Evolutionary conservation across 2,113 vertebrate species (phyloP).

Genomic region (Nematolebias whitei): DNA sequence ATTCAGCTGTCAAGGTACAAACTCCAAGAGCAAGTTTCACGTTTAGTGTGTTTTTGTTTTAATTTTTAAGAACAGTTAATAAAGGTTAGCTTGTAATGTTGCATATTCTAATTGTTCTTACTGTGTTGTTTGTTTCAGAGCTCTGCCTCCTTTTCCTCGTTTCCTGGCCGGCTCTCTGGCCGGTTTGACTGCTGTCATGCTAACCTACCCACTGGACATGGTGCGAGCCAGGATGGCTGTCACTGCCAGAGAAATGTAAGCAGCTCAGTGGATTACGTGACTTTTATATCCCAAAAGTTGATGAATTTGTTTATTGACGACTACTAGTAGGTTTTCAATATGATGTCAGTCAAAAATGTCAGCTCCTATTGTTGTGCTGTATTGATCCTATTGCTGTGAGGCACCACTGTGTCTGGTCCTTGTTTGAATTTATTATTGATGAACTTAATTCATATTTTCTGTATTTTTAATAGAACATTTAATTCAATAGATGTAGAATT

Average conservation of each 20-base stretch:
- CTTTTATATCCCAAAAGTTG: no score
- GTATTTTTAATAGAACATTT: no score
- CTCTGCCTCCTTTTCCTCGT: constrained; percentile 89
- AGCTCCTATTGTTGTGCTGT: neutral
- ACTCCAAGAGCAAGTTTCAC: no score
- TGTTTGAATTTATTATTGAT: neutral
- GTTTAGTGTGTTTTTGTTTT: no score
- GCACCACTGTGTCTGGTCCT: no score
- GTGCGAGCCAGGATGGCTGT: constrained; percentile 98
- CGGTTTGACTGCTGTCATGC: constrained; percentile 89
- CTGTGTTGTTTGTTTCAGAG: constrained; percentile 74
- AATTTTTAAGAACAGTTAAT: no score
- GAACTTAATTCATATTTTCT: no score
- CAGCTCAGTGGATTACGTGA: no score
- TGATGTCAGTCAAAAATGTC: neutral
- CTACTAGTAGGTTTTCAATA: neutral
- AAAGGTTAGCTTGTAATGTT: neutral
- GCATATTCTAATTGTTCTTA: neutral
- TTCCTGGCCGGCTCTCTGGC: constrained; percentile 92
- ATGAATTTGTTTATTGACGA: no score
- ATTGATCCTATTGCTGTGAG: no score
- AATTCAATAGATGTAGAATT: no score
- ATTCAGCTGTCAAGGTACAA: neutral
- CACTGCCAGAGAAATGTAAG: constrained; percentile 97
- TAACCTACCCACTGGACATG: constrained; percentile 96